phyloP scores from a whole-genome alignment of 2,113 vertebrate species.

The Sorex araneus region DNA sequence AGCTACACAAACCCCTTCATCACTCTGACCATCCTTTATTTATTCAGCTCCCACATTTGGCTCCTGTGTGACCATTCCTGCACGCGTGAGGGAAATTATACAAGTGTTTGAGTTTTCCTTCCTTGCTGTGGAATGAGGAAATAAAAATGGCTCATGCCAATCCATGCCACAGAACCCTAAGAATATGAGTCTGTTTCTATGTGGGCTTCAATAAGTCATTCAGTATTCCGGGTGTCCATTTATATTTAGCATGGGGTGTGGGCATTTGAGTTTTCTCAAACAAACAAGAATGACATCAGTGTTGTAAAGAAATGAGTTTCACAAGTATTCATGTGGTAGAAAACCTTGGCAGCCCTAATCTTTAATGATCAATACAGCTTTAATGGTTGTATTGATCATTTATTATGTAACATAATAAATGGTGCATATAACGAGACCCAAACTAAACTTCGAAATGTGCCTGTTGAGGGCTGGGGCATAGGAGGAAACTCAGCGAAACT shows the following conservation, averaged over 20 bases:
- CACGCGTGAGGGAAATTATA: neutral
- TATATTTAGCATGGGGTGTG: neutral
- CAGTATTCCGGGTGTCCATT: neutral
- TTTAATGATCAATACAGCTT: neutral
- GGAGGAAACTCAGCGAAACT: too few relatives aligned
- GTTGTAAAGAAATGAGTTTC: neutral
- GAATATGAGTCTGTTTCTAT: neutral
- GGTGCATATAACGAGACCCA: too few relatives aligned
- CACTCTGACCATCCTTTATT: neutral
- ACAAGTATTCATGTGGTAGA: neutral
- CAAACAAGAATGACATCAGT: constrained; percentile 11
- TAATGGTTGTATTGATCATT: too few relatives aligned
- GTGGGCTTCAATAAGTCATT: neutral
- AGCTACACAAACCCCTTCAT: fast-evolving
- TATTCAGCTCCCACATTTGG: neutral
- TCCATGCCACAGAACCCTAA: fast-evolving
- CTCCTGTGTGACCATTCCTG: too few relatives aligned
- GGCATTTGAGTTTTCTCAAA: neutral
- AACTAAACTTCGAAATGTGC: neutral
- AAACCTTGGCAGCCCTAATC: neutral
- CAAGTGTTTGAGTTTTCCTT: neutral
- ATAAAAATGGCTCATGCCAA: neutral
- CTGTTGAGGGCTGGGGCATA: neutral
- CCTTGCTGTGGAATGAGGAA: neutral
- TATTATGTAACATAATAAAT: too few relatives aligned